phyloP scores from a whole-genome alignment of 2,797 vertebrate genomes.

The Pantherophis alleghaniensis region DNA sequence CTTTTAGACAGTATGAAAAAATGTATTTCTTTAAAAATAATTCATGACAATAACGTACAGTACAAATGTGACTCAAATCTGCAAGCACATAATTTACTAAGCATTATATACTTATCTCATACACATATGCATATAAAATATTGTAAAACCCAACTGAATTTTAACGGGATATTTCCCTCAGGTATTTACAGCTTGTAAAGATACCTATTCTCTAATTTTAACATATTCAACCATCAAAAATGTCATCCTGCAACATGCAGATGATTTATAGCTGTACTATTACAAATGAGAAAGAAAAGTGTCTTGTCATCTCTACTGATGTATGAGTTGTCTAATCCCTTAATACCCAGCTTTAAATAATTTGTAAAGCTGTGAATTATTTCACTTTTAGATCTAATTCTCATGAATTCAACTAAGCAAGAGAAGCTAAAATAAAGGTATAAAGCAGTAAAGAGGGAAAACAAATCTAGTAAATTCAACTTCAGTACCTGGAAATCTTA shows the following conservation, averaged over 20 bases:
- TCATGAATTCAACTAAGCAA: neutral
- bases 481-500: neutral
- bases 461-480: neutral
- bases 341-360: neutral
- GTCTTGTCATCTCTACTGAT: neutral
- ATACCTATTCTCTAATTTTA: neutral
- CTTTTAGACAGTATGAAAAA: neutral
- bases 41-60: neutral
- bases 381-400: neutral
- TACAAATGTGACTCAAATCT: neutral
- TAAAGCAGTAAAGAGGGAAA: neutral
- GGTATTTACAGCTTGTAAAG: neutral
- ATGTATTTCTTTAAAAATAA: neutral
- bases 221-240: neutral
- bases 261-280: neutral
- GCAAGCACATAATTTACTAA: neutral
- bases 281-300: neutral
- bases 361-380: neutral
- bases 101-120: neutral
- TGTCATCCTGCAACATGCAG: neutral
- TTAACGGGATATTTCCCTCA: neutral
- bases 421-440: neutral
- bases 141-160: neutral
- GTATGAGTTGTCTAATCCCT: neutral
- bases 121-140: neutral